A percentile compares a stretch with the other conserved stretches of the same genome.
These are phyloP conservation scores for Chamaetylas fuelleborni DNA, from an alignment of 2,113 vertebrate species.

Conservation along the genomic window DNA sequence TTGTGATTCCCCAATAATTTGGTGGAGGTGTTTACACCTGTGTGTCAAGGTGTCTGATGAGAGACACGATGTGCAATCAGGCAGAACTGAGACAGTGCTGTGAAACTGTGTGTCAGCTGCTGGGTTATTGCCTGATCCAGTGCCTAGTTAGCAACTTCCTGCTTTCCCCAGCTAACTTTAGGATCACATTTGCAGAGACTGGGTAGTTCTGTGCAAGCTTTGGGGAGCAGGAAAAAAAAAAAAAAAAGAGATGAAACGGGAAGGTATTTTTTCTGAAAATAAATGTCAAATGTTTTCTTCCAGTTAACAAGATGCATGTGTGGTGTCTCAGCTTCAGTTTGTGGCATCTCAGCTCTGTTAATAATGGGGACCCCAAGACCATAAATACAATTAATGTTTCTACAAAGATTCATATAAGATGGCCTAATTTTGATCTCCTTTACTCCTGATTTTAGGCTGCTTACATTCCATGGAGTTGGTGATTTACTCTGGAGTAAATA, in stretches of 20 bases:
- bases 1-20: not conserved
- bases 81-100: not conserved
- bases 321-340: not conserved
- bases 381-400: not conserved
- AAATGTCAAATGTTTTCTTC: not conserved
- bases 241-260: not conserved
- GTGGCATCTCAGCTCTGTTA: not conserved
- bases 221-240: too few species aligned
- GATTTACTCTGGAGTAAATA: not conserved
- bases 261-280: not conserved
- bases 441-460: not conserved
- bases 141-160: not conserved
- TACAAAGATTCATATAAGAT: not conserved
- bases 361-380: not conserved
- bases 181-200: not conserved
- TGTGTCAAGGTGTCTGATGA: not conserved
- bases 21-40: not conserved
- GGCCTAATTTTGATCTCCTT: not conserved
- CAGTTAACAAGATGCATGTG: accelerated
- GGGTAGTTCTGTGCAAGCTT: not conserved
- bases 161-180: not conserved
- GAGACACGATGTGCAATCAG: not conserved
- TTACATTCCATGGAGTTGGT: not conserved
- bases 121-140: not conserved
- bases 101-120: not conserved